Base-by-base conservation (phyloP, 2,113 vertebrate species). In the Papio anubis region DNA sequence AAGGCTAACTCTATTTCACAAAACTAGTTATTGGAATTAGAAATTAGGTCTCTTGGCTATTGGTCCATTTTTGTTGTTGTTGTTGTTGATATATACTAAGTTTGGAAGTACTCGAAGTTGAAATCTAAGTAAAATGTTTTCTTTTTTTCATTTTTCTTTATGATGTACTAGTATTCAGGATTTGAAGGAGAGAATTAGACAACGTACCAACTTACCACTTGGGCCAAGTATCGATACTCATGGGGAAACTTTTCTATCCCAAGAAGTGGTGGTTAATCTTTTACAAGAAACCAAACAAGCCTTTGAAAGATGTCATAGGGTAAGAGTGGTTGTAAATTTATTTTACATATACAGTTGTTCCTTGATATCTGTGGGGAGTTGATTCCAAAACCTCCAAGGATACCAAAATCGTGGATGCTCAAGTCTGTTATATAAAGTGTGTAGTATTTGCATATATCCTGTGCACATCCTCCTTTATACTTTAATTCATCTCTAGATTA, bases 291-390 rank as follows among this genome's bases (percentile, higher is more conserved):
- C 99, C 3, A 99, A 99, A 7, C 99, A 99, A 97, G 99, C 99
- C 97, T 99, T 99, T 98, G 99, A 99, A 98, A 99, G 99, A 97
- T 99, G 99, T 98, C 99, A 99, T 98, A 99, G 99, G 99, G 99
- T 99, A 98, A 99, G 98, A 97, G 27, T 95, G 48, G 83, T 66
- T 92, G 4, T 96, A 84, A 61, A 86, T 93, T 86, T 92, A 82
- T 97, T 88, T 95, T 78, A 79, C 90, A 52, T 81, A 59, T 59
- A 75, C 6, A 43, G 0, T 75, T 75, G 72, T 75, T 23, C 72
- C 40, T 75, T 75, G 72, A 12, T 75, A 43, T 75, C 40, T 45
- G 40, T 43, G 72, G 72, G 72, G 40, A 75, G 11, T 43, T 75
- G 40, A 40, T 43, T 43, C 72, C 40, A 75, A 12, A 23, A 75